Base-by-base conservation (phyloP, 2,113 vertebrate species). In the Leptobrachium ailaonicum region DNA sequence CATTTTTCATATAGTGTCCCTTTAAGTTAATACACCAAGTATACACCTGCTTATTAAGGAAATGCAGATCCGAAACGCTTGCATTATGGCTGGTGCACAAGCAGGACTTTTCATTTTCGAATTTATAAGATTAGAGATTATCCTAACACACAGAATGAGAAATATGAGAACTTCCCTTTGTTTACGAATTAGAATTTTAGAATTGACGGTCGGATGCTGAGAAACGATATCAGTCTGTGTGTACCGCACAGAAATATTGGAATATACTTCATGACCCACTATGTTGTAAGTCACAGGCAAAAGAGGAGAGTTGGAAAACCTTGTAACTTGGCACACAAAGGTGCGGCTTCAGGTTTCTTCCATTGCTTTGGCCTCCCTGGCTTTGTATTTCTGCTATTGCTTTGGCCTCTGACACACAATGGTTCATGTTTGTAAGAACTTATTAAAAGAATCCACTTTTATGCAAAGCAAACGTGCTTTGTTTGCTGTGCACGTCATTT, bases 271-370 rank as follows among this genome's bases (percentile, higher is more conserved):
- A 3, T 12, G 14, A 62, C 60, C 4, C 60, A 20, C 62, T 32
- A 6, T 2, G 32, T 20, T 32, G 2, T 4, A 50, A 64, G 62
- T 40, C 62, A 64, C 40, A 8, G n/a, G 62, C n/a, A 64, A 20
- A 64, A 13, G 9, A 32, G 32, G 32, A 64, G 40, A 64, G 40
- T 13, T 32, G 1, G 32, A 64, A 64, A 14, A 60, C 10, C 32
- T 6, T 64, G 62, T 50, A 70, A 70, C 45, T 20, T 20, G 20
- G 41, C n/a, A 50, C n/a, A 70, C n/a, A 70, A 70, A 70, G 68
- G 68, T 70, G 68, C 2, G 44, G 68, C 45, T 47, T 47, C 6
- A 32, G n/a, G 47, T 47, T 41, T 14, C 42, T 62, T 1, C 1
- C 13, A 62, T 64, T 60, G 56, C 56, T 60, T 60, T 60, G 12